These are phyloP conservation scores for Parascotia fuliginaria DNA, from an alignment of 2,888 invertebrate genomes.

Conservation along the genomic window DNA sequence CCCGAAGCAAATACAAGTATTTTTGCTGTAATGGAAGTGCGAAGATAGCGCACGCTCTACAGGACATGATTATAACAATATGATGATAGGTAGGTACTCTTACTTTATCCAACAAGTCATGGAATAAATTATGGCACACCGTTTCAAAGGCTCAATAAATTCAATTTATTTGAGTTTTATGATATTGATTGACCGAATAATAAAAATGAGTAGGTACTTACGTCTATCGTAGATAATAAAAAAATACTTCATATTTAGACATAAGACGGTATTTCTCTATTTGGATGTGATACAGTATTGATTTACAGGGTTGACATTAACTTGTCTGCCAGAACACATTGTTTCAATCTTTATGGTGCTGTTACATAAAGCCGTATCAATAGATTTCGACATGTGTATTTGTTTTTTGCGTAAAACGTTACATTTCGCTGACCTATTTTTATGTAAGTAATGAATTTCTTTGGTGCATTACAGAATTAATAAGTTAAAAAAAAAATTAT, in stretches of 20 bases:
- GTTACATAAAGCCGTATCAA: constrained; percentile 27
- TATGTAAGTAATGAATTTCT: constrained; percentile 18
- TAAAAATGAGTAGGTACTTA: not conserved
- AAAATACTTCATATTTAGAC: constrained; percentile 7
- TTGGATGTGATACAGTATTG: constrained; percentile 18
- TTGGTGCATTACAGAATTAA: constrained; percentile 1
- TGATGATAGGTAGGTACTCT: too few relatives aligned
- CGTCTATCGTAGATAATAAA: not conserved
- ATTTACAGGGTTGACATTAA: constrained; percentile 25
- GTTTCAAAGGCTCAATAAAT: not conserved
- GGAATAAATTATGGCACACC: not conserved
- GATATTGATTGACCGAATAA: constrained; percentile 5
- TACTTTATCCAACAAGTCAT: too few relatives aligned
- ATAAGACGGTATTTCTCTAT: constrained; percentile 11
- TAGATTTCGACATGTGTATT: constrained; percentile 28
- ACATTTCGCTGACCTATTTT: constrained; percentile 17
- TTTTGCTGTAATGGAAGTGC: constrained; percentile 33
- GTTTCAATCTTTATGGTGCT: constrained; percentile 30
- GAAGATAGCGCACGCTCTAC: not conserved
- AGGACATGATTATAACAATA: too few relatives aligned
- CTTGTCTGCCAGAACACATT: constrained; percentile 26
- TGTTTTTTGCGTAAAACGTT: constrained; percentile 22
- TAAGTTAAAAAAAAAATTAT: not conserved
- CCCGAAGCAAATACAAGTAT: constrained; percentile 48
- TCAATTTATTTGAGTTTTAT: not conserved